phyloP scores from a whole-genome alignment of 1,140 invertebrate genomes.

The Lepidurus couesii region DNA sequence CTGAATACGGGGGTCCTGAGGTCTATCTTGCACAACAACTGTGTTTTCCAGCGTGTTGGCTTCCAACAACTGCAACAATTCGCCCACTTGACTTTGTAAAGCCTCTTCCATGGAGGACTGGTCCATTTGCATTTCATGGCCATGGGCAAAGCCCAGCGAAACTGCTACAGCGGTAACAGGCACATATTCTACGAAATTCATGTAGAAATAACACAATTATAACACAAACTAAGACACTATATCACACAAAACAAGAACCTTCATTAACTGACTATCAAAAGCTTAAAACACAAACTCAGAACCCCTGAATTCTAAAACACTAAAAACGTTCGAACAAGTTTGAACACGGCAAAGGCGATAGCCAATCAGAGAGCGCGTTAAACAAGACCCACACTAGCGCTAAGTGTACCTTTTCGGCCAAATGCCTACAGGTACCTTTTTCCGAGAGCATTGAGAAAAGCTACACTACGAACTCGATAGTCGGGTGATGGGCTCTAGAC shows the following conservation, averaged over 20 bases:
- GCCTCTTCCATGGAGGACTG: constrained; percentile 50
- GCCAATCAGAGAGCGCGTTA: too few species aligned
- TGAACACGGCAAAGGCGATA: too few species aligned
- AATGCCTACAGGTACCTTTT: too few species aligned
- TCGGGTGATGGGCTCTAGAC: too few species aligned
- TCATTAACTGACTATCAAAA: not conserved
- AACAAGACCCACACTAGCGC: too few species aligned
- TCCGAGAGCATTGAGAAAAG: too few species aligned
- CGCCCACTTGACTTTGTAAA: constrained; percentile 43
- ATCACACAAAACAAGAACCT: not conserved
- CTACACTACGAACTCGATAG: too few species aligned
- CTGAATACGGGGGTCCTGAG: constrained; percentile 51
- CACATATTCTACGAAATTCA: constrained; percentile 50
- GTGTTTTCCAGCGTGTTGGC: constrained; percentile 50
- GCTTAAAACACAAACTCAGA: too few species aligned
- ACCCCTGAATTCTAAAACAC: too few species aligned
- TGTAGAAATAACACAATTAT: constrained; percentile 27
- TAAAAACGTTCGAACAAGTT: too few species aligned
- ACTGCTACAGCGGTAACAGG: constrained; percentile 57
- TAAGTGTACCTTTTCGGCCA: too few species aligned
- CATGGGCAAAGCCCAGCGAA: constrained; percentile 54
- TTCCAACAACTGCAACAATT: constrained; percentile 49
- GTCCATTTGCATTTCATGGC: constrained; percentile 43
- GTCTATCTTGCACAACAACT: constrained; percentile 50
- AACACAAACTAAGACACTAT: not conserved